Evolutionary conservation across 2,888 invertebrate species (phyloP), one percentile per base, ranked within the genome.

Genomic region (Amphimallon solstitiale): DNA sequence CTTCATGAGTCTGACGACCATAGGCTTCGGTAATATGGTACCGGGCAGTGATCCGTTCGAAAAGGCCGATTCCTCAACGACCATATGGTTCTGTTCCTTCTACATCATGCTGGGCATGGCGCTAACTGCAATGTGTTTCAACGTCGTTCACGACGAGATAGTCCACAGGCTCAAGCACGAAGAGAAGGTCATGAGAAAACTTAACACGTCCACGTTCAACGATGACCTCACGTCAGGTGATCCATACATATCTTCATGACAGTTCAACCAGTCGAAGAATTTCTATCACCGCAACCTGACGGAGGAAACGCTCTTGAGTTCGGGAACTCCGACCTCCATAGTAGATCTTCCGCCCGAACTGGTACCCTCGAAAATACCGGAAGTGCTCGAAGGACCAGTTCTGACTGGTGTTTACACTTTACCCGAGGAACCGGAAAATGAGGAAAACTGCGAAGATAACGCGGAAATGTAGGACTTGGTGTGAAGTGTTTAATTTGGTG

Each of bases 1-100:
- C 83, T 97, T 97, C 83, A 96, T 97, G 91, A 93, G 95, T 73
- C 86, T 97, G 78, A 95, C 93, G 76, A 95, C 95, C 12, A 95
- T 94, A 77, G 96, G 96, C 34, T 95, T 95, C 74, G 94, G 94
- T 68, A 93, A 93, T 78, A 88, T 94, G 84, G 87, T 93, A 72
- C 93, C 94, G 56, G 93, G 93, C 29, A 81, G 86, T 81, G 80
- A 87, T 82, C 79, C 87, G 76, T 80, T 85, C 81, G 73, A 84
- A 82, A 79, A 86, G 80, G 78, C 87, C 82, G 88, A 89, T 40
- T 88, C 89, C 73, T 88, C 88, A 72, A 87, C 89, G 23, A 92
- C 93, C 34, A 86, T 94, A 70, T 94, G 94, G 94, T 94, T 94
- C 82, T 94, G 93, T 83, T 94, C 94, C 23, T 89, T 90, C 65